phyloP scores from a whole-genome alignment of 2,113 vertebrate genomes.

The Elephas maximus region DNA sequence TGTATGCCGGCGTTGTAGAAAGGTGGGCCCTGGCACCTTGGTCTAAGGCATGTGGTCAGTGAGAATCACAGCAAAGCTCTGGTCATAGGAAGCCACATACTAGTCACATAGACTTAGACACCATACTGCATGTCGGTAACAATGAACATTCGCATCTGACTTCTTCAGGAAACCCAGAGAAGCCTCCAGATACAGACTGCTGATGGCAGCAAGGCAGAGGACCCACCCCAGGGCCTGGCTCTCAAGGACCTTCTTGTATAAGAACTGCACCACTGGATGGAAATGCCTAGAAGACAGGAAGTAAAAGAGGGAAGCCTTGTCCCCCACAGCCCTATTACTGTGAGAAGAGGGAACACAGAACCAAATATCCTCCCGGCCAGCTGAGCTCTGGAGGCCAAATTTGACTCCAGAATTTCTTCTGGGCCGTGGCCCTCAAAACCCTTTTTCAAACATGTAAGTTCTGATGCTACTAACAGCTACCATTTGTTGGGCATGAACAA shows the following conservation, averaged over 20 bases:
- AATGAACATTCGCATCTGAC: conserved; percentile 61
- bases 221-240: conserved; percentile 72
- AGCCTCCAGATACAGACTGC: conserved; percentile 66
- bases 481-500: rapidly evolving
- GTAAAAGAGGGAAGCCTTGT: rapidly evolving
- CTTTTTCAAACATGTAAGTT: rapidly evolving
- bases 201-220: conserved; percentile 42
- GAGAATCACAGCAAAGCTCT: background rate
- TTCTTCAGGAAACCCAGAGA: conserved; percentile 65
- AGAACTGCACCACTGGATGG: conserved; percentile 81
- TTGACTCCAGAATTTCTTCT: too few relatives aligned
- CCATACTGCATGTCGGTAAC: too few relatives aligned
- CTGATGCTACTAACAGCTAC: rapidly evolving
- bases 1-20: conserved; percentile 70
- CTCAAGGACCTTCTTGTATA: conserved; percentile 70
- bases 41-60: too few relatives aligned
- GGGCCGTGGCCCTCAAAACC: background rate
- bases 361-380: background rate
- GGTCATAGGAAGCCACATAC: background rate
- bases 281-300: conserved; percentile 70
- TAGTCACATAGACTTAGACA: background rate
- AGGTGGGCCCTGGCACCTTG: background rate
- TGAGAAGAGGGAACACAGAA: background rate
- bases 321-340: background rate
- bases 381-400: background rate